Percentiles rank a stretch among this genome's conserved stretches.
Conservation (phyloP, 2,797 vertebrate species). For the Tympanoctomys barrerae region DNA sequence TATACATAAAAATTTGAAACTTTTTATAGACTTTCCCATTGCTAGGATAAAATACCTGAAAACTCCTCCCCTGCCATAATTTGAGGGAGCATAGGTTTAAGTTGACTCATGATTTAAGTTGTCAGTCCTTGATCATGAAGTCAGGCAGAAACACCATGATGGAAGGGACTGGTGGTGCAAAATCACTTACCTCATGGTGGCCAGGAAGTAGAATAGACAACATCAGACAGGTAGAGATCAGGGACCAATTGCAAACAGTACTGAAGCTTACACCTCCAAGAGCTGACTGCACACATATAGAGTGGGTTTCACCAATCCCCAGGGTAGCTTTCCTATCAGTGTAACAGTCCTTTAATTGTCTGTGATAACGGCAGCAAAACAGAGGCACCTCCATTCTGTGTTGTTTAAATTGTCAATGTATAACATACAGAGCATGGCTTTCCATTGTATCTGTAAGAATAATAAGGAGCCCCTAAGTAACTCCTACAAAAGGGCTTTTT, state of each 20-base stretch:
- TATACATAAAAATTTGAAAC: background rate
- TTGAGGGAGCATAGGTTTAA: background rate
- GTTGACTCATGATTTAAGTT: background rate
- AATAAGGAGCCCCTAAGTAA: background rate
- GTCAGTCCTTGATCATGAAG: background rate
- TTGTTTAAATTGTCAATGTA: background rate
- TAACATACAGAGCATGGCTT: background rate
- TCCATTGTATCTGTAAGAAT: background rate
- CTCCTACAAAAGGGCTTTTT: background rate
- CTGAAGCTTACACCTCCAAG: background rate
- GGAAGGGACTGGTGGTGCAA: background rate
- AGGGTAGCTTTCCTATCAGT: background rate
- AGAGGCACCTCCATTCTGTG: background rate
- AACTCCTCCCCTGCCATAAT: background rate
- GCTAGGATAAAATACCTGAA: background rate
- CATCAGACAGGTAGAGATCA: background rate
- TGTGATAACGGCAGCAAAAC: too few relatives aligned
- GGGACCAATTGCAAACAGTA: background rate
- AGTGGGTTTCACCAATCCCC: background rate
- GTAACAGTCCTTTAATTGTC: background rate
- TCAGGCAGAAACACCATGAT: background rate
- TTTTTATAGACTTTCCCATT: background rate
- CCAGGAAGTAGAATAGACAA: background rate
- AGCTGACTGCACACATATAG: background rate
- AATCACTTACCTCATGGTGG: background rate